These are phyloP conservation scores for Talpa occidentalis DNA, from an alignment of 2,113 vertebrate genomes.

Conservation along the genomic window DNA sequence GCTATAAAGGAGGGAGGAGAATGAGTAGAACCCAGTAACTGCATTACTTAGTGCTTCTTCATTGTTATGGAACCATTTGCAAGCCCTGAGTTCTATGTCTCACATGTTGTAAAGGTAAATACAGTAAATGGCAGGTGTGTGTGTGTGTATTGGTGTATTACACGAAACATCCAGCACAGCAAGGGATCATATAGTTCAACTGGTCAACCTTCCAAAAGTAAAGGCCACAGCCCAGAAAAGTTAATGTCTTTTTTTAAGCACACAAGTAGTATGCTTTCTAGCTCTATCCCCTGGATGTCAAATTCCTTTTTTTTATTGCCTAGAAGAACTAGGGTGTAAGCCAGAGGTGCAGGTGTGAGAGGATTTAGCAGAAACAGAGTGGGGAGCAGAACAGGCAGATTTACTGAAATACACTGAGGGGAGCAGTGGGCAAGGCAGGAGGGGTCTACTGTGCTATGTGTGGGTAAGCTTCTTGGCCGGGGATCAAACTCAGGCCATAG, in stretches of 20 bases:
- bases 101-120: not conserved
- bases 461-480: no score
- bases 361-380: no score
- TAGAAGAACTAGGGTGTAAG: no score
- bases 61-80: not conserved
- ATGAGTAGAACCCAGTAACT: not conserved
- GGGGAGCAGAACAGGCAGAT: no score
- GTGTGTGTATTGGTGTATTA: accelerated
- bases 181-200: not conserved
- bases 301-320: no score
- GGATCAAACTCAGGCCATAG: no score
- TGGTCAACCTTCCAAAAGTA: not conserved
- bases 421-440: no score
- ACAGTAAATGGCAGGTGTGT: not conserved
- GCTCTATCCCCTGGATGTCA: not conserved
- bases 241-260: not conserved
- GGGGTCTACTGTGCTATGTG: no score
- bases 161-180: not conserved
- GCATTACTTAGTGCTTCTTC: not conserved
- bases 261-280: not conserved
- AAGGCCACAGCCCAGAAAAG: not conserved
- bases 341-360: no score
- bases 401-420: no score
- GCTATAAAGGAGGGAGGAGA: not conserved
- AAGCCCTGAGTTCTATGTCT: not conserved